Percentiles rank a stretch among this genome's conserved stretches.
Conservation (phyloP, 1,140 invertebrate species). For the Drosophila subpulchrella region DNA sequence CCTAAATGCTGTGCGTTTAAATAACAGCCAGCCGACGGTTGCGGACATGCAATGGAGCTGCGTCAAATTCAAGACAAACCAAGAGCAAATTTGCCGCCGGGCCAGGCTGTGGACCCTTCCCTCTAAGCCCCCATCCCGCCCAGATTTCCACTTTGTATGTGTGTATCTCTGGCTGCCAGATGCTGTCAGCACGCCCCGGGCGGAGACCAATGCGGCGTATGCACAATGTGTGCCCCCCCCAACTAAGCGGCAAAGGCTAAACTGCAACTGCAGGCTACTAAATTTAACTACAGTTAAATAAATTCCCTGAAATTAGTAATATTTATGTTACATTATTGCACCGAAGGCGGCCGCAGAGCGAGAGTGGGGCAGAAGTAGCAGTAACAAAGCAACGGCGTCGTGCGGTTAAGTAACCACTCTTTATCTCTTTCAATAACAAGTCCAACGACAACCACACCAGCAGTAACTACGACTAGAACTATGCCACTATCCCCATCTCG, state of each 20-base stretch:
- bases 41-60: constrained; percentile 63
- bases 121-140: background rate
- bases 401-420: constrained; percentile 81
- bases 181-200: constrained; percentile 71
- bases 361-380: constrained; percentile 32
- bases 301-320: constrained; percentile 80
- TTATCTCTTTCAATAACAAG: constrained; percentile 81
- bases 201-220: constrained; percentile 56
- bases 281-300: constrained; percentile 79
- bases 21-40: constrained; percentile 60
- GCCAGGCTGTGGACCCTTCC: background rate
- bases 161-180: constrained; percentile 31
- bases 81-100: constrained; percentile 67
- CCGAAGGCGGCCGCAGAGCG: constrained; percentile 55
- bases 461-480: constrained; percentile 37
- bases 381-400: constrained; percentile 52
- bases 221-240: constrained; percentile 55
- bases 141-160: background rate
- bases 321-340: constrained; percentile 77
- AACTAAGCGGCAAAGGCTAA: constrained; percentile 1
- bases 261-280: constrained; percentile 63
- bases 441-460: constrained; percentile 63
- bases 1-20: constrained; percentile 78
- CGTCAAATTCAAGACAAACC: constrained; percentile 67
- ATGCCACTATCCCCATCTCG: constrained; percentile 43